A percentile compares a stretch with the other conserved stretches of the same genome.
Conservation (phyloP, 2,113 vertebrate genomes). For the Aspidoscelis tigris region DNA sequence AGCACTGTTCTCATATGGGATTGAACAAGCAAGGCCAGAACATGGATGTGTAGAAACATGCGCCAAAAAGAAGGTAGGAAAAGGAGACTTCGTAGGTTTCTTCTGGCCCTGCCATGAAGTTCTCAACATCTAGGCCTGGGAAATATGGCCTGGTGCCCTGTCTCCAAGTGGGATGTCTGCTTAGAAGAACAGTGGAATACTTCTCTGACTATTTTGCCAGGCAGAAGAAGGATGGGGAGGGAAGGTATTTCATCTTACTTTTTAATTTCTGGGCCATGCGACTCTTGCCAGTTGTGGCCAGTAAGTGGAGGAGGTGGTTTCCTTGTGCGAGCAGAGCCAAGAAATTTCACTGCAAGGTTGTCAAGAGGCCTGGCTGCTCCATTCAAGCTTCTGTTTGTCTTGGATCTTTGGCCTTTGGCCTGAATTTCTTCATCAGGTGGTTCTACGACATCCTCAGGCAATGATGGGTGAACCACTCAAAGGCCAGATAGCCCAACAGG, state of each 20-base stretch:
- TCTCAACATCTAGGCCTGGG: background rate
- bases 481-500: background rate
- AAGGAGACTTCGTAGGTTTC: background rate
- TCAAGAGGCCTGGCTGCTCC: constrained; percentile 40
- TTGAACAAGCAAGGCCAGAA: too few species aligned
- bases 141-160: background rate
- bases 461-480: constrained; percentile 30
- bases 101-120: background rate
- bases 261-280: constrained; percentile 60
- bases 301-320: constrained; percentile 56
- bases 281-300: constrained; percentile 65
- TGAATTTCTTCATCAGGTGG: constrained; percentile 63
- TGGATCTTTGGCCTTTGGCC: constrained; percentile 52
- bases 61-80: too few species aligned
- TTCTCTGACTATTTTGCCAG: constrained; percentile 62
- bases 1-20: too few species aligned
- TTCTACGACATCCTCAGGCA: constrained; percentile 49
- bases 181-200: constrained; percentile 65
- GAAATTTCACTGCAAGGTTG: constrained; percentile 40
- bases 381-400: constrained; percentile 58
- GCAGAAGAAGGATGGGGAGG: constrained; percentile 40
- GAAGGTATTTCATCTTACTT: constrained; percentile 62
- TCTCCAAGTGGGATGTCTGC: constrained; percentile 34
- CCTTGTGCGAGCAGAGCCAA: constrained; percentile 24
- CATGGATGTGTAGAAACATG: too few species aligned